Base-by-base conservation (phyloP, 2,797 vertebrate genomes). In the Arnoldichthys spilopterus region DNA sequence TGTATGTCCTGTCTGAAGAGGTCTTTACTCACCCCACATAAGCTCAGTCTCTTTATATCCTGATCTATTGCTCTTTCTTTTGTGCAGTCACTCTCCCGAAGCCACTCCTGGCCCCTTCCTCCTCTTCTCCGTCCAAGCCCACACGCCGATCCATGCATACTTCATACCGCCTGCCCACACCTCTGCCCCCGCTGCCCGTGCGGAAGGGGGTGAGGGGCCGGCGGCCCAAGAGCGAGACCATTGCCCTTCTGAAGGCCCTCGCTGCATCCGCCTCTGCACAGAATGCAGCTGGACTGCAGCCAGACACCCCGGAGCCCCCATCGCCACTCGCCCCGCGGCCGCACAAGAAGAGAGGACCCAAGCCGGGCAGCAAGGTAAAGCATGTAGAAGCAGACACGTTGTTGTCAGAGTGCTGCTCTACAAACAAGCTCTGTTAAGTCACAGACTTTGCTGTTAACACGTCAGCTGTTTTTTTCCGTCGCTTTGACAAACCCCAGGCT, bases 301-400 rank as follows among this genome's bases (percentile, higher is more conserved):
- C 79, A 87, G 90, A 68, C 77, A 80, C 76, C 81, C 81, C 79
- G 80, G 84, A 51, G 58, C 82, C 91, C 82, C 85, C 85, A 56
- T 75, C 87, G 26, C 91, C 90, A 85, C 92, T 90, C 0, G 26
- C 89, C 37, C 88, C 91, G 64, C 91, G 93, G 87, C 90, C 92
- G 72, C 83, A 93, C 86, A 96, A 93, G 88, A 96, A 96, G 91
- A 95, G 94, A 87, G 94, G 93, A 66, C 93, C 95, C 87, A 96
- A 96, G 83, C 93, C 95, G 15, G 96, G 94, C 85, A 96, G 94
- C 94, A 98, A 97, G 95, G 98, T 99, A 76, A 72, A 6, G 5
- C 5, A 40, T 6, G 37, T 40, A 6, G 56, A 12, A 28, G 15
- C 6, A 51, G 16, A 5, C 4, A 24, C 53, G 15, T 37, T 11